Conservation (phyloP, 2,888 invertebrate species). For the Oxyscelio sp. region DNA sequence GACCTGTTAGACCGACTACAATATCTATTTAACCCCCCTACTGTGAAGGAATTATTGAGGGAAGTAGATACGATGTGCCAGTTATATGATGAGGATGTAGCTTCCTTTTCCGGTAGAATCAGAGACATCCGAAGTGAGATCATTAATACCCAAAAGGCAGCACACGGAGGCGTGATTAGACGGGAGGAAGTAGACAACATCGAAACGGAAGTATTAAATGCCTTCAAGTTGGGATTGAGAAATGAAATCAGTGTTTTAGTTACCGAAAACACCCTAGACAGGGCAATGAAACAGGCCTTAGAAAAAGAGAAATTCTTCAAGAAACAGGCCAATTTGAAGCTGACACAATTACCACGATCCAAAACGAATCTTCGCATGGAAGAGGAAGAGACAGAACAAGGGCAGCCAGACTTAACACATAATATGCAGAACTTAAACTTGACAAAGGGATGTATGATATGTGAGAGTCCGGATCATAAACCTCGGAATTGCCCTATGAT, state of each 20-base stretch:
- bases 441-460: too few species aligned
- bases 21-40: slow-evolving; percentile 3
- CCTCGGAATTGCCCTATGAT: too few species aligned
- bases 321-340: background rate
- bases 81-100: slow-evolving; percentile 9
- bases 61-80: slow-evolving; percentile 12
- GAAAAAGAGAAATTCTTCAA: background rate
- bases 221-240: slow-evolving; percentile 12
- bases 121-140: background rate
- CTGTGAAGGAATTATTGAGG: background rate
- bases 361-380: too few species aligned
- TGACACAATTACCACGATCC: too few species aligned
- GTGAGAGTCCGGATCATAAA: too few species aligned
- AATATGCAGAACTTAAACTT: too few species aligned
- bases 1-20: background rate
- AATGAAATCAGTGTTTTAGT: background rate
- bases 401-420: too few species aligned
- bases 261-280: background rate
- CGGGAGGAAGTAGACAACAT: background rate
- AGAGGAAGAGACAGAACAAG: too few species aligned
- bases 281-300: background rate
- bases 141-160: background rate
- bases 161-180: background rate
- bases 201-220: background rate
- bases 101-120: background rate